phyloP scores from a whole-genome alignment of 2,797 vertebrate genomes.

The Benthosema pterotum region DNA sequence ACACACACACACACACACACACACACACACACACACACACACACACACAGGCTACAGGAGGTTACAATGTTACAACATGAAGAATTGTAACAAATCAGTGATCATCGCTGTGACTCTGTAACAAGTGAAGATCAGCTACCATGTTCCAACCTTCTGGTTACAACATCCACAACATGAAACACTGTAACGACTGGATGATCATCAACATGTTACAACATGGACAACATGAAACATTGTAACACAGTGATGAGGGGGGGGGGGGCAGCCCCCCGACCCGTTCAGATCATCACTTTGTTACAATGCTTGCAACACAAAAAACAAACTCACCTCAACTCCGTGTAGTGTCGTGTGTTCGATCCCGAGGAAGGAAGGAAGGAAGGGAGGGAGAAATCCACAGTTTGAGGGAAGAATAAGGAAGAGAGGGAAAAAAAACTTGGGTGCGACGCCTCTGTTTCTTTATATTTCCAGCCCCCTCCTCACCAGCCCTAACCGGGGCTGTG shows the following conservation, averaged over 20 bases:
- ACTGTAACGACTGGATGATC: too few species aligned
- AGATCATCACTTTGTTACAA: too few species aligned
- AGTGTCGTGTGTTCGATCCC: constrained; percentile 29
- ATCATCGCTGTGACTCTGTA: too few species aligned
- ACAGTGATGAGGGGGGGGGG: constrained; percentile 41
- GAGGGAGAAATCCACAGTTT: constrained; percentile 31
- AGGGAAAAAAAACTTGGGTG: constrained; percentile 8
- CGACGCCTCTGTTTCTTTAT: constrained; percentile 4
- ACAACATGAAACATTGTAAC: constrained; percentile 65
- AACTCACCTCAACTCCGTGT: constrained; percentile 76
- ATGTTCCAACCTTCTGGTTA: too few species aligned
- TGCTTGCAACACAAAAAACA: constrained; percentile 50
- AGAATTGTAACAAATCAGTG: constrained; percentile 35
- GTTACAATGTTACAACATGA: constrained; percentile 16
- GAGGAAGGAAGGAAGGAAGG: background rate
- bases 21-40: too few species aligned
- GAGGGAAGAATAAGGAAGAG: background rate
- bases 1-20: too few species aligned
- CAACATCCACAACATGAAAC: too few species aligned
- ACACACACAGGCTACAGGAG: too few species aligned
- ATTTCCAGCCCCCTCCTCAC: background rate
- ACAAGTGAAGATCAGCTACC: too few species aligned
- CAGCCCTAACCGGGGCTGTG: too few species aligned
- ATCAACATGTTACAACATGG: too few species aligned
- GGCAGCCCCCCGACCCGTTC: too few species aligned